Conservation (phyloP, 2,888 invertebrate genomes). For the Cryptocheilus praepositus region DNA sequence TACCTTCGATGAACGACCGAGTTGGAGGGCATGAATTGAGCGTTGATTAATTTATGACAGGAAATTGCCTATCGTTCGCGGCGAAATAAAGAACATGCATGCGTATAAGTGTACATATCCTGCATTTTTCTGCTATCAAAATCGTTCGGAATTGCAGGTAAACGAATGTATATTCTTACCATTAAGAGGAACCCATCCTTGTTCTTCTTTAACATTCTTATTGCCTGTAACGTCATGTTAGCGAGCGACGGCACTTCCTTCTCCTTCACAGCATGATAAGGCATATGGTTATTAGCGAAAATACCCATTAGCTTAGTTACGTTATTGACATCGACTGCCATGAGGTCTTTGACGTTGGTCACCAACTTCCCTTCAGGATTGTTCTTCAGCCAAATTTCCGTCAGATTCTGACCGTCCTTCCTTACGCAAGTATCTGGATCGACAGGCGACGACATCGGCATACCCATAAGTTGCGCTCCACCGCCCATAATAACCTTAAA, state of each 20-base stretch:
- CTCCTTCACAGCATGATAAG: constrained; percentile 76
- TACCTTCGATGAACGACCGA: neutral
- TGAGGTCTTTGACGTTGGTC: constrained; percentile 71
- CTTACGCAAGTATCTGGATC: constrained; percentile 74
- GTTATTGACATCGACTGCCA: constrained; percentile 71
- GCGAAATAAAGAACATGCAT: neutral
- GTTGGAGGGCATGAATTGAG: neutral
- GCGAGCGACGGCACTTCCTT: constrained; percentile 77
- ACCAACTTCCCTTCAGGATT: constrained; percentile 72
- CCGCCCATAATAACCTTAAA: constrained; percentile 79
- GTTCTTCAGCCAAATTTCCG: constrained; percentile 77
- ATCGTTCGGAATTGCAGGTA: neutral
- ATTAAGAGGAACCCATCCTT: constrained; percentile 78
- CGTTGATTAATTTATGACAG: neutral
- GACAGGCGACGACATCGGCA: constrained; percentile 55
- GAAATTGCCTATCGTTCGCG: constrained; percentile 11
- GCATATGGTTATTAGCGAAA: constrained; percentile 78
- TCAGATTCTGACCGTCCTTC: constrained; percentile 78
- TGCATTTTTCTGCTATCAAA: too few species aligned
- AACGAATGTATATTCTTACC: constrained; percentile 60
- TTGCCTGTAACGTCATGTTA: constrained; percentile 79
- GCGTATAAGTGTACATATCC: too few species aligned
- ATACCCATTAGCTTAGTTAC: constrained; percentile 77
- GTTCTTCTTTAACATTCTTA: constrained; percentile 75
- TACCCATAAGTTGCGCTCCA: constrained; percentile 76